Evolutionary conservation across 2,888 invertebrate species (phyloP), one percentile per base, ranked within the genome.

Genomic region (Eulithis testata): DNA sequence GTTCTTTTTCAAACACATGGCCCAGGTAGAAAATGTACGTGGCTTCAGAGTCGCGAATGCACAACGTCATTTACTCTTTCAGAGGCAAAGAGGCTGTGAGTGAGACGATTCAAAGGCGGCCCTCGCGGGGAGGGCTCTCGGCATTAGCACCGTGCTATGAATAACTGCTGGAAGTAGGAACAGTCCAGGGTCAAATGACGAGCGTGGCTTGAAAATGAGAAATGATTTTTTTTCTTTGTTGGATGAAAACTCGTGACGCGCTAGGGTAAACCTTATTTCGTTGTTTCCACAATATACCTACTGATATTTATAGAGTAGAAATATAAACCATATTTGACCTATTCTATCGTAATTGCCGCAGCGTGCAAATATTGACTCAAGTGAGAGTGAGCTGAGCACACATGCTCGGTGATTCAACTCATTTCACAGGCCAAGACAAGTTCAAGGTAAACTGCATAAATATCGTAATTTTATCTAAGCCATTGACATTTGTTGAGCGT

Each of bases 391-490:
- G 45, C 27, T 45, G 54, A 43, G 45, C 27, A 62, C 63, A 43
- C 47, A 59, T 55, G 49, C 9, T 44, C 27, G 14, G 37, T 45
- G 14, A 53, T 37, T 61, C n/a, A 31, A n/a, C 21, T 57, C 12
- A 54, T 58, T 53, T 43, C 31, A 53, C 31, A 4, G 21, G 27
- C 31, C 12, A 36, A 47, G 49, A 53, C 54, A 54, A 59, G 59
- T 59, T 59, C 66, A 66, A 62, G 45, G 58, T 45, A 54, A 58
- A 66, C 53, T 50, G 43, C 47, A 47, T 37, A 11, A 12, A 9
- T 27, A 11, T 12, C 90, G 91, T 91, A 40, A 40, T 40, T 91
- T 90, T 92, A 21, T 11, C 14, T 40, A 40, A 40, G 9, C 9
- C 40, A 40, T 9, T 40, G 40, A 40, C 40, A 40, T 40, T 31